phyloP scores from a whole-genome alignment of 2,888 invertebrate species.

The Tribolium freemani region DNA sequence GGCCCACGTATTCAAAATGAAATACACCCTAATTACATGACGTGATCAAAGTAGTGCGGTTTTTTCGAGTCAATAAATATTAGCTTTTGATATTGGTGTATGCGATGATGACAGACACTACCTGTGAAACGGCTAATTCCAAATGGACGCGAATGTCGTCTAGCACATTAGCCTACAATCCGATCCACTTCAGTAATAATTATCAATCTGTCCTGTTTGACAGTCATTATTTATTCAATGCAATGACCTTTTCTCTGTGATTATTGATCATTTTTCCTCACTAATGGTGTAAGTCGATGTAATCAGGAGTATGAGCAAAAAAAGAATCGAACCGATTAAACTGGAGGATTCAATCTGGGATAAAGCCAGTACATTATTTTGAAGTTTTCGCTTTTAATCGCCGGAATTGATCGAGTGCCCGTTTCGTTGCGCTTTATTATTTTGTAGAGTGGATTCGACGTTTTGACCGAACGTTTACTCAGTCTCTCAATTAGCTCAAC shows the following conservation, averaged over 20 bases:
- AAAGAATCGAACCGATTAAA: neutral
- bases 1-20: neutral
- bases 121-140: neutral
- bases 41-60: neutral
- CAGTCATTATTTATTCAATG: slow-evolving; percentile 18
- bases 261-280: slow-evolving; percentile 11
- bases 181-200: slow-evolving; percentile 3
- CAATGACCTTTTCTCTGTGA: slow-evolving; percentile 9
- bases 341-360: neutral
- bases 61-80: neutral
- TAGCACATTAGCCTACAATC: slow-evolving; percentile 1
- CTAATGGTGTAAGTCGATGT: slow-evolving; percentile 18
- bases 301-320: neutral
- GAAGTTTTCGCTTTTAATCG: too few relatives aligned
- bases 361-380: neutral
- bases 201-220: neutral
- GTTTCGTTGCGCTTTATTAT: neutral
- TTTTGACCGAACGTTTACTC: slow-evolving; percentile 12
- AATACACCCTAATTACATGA: neutral
- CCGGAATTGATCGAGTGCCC: neutral
- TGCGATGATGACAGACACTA: neutral
- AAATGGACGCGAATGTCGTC: slow-evolving; percentile 3
- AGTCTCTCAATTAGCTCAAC: slow-evolving; percentile 29
- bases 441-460: neutral
- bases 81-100: neutral